Evolutionary conservation across 1,140 invertebrate genomes (phyloP), one percentile per base, ranked within the genome.

Genomic region (Drosophila athabasca): DNA sequence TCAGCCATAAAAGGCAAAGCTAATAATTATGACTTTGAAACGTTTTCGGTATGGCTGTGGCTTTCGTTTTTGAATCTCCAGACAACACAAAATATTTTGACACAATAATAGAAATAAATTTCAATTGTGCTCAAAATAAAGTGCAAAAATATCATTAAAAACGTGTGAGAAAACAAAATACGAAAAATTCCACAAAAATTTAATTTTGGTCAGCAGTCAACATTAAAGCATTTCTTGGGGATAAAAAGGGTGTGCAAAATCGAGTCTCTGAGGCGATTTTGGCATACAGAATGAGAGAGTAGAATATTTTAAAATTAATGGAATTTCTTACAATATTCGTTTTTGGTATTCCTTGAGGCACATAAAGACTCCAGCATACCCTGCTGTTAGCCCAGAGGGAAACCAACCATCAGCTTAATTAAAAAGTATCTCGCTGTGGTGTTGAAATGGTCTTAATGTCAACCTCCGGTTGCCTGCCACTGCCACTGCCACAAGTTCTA

Each of bases 1-100:
- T 35, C 51, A 59, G 44, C 82, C 66, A 76, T 66, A 87, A 82
- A 87, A 72, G 75, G 78, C 78, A 68, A 76, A 78, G 75, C 74
- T 78, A 78, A 82, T 77, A 82, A 87, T 85, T 81, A 80, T 85
- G 77, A 87, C 65, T 76, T 70, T 74, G 62, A 78, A 70, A 61
- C 29, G 78, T 62, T 83, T 67, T 53, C 39, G 13, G 46, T 46
- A 13, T n/a, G n/a, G n/a, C n/a, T n/a, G n/a, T 51, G 9, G 50
- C 24, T 29, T 54, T 55, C 17, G 4, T n/a, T n/a, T 44, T 65
- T 51, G 24, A 24, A 3, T 24, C 45, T 44, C 7, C 35, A 53
- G 22, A 8, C 48, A 70, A 70, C 54, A 43, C 57, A 57, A 72
- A 62, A 83, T 60, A 73, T 69, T 81, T 76, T 74, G 57, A 43